A percentile compares a stretch with the other conserved stretches of the same genome.
These are phyloP conservation scores for Siphlonurus alternatus DNA, from an alignment of 2,888 invertebrate genomes.

Conservation along the genomic window DNA sequence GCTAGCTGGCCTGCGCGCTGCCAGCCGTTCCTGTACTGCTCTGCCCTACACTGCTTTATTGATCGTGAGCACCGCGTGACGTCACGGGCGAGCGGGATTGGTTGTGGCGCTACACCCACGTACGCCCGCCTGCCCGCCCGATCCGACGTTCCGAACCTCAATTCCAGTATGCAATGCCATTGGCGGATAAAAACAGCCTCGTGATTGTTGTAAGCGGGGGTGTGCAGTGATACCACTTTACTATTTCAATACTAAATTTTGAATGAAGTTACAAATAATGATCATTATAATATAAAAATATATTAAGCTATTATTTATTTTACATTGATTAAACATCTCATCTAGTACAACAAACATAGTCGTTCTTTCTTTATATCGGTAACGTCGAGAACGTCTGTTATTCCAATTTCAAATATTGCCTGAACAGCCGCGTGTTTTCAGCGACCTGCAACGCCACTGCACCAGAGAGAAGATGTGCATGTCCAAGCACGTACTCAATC, in stretches of 20 bases:
- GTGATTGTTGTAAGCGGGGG: not conserved
- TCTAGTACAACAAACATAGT: too few relatives aligned
- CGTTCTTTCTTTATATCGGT: too few relatives aligned
- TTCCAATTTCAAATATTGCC: too few relatives aligned
- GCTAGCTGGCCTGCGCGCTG: not conserved
- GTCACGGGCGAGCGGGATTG: not conserved
- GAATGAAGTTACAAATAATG: too few relatives aligned
- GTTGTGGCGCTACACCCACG: not conserved
- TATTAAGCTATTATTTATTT: too few relatives aligned
- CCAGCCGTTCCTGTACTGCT: not conserved
- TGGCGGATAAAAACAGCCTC: not conserved
- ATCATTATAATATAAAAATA: too few relatives aligned
- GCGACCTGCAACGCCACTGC: too few relatives aligned
- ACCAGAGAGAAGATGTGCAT: too few relatives aligned
- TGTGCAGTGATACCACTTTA: not conserved
- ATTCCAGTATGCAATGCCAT: not conserved
- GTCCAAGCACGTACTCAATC: too few relatives aligned
- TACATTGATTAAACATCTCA: too few relatives aligned
- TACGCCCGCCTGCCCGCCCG: not conserved
- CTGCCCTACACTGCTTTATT: not conserved
- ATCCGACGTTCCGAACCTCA: not conserved
- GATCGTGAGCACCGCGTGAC: not conserved
- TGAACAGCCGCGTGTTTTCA: too few relatives aligned
- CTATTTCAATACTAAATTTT: not conserved
- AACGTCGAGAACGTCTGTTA: too few relatives aligned